Evolutionary conservation across 2,113 vertebrate species (phyloP), one percentile per base, ranked within the genome.

Genomic region (Bambusicola thoracicus): DNA sequence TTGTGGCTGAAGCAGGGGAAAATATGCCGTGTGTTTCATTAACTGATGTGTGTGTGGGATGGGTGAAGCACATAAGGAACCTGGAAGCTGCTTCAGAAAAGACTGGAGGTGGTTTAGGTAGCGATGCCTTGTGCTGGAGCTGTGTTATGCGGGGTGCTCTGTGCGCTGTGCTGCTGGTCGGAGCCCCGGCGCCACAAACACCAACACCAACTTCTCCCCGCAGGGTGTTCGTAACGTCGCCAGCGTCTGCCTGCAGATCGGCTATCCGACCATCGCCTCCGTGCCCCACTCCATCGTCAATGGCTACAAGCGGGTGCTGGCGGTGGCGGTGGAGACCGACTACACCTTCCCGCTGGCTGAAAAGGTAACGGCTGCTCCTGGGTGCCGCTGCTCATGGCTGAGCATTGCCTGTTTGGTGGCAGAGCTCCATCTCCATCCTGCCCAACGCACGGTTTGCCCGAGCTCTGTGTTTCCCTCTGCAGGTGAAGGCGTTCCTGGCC

Each of bases 201-300:
- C 15, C 12, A 53, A 53, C 48, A 51, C 0, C 1, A 27, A 22
- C 58, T 10, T 72, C 3, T 88, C 36, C 36, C 36, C 7, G 2
- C 86, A 99, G 99, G 99, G 99, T 76, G 99, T 99, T 81, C 98
- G 99, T 63, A 99, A 99, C 7, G 98, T 99, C 24, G 99, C 99
- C 87, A 99, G 99, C 1, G 98, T 99, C 30, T 99, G 98, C 76
- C 98, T 99, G 97, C 98, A 99, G 79, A 99, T 99, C 11, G 99
- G 99, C n/a, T 99, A 99, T 95, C 99, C 99, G 1, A 99, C 99
- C 69, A 97, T 99, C 5, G 99, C 99, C 1, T 99, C 99, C 0
- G 97, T 99, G 88, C 99, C 99, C 79, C 99, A 99, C 95, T 98
- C 99, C 5, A 92, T 99, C 93, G 97, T 99, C 97, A 99, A 99